Evolutionary conservation across 2,113 vertebrate species (phyloP).

Genomic region (Rynchops niger): DNA sequence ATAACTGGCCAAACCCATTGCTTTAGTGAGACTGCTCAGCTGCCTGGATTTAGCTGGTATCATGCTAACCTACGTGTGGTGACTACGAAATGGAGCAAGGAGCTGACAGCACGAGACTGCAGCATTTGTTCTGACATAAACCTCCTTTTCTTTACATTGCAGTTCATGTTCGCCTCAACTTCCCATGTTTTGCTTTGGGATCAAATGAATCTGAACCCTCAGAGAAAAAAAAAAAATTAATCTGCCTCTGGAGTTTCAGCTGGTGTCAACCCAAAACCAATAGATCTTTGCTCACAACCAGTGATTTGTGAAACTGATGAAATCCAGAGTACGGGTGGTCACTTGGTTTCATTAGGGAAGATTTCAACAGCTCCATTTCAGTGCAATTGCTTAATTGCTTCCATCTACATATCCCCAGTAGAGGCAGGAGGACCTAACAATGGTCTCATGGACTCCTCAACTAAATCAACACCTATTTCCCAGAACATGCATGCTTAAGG

Average conservation of each 20-base stretch:
- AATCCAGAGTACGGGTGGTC: neutral
- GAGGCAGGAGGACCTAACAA: neutral
- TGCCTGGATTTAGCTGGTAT: neutral
- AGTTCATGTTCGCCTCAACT: neutral
- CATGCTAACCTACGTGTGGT: fast-evolving
- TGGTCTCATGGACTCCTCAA: fast-evolving
- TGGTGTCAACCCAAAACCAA: neutral
- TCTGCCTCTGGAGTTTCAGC: neutral
- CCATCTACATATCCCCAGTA: neutral
- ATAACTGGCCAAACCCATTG: neutral
- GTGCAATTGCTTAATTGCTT: neutral
- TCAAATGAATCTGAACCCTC: neutral
- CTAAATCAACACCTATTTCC: neutral
- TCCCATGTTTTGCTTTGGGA: neutral
- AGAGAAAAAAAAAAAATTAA: neutral
- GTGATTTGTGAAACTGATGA: neutral
- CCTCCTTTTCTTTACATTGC: neutral
- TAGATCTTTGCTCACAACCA: neutral
- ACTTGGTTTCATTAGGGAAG: neutral
- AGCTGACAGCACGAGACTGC: neutral
- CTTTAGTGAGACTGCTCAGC: neutral
- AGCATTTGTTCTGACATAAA: neutral
- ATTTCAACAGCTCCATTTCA: neutral
- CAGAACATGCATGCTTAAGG: neutral
- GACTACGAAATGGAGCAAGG: neutral